Evolutionary conservation across 2,888 invertebrate genomes (phyloP), one percentile per base, ranked within the genome.

Genomic region (Cantharis lateralis): DNA sequence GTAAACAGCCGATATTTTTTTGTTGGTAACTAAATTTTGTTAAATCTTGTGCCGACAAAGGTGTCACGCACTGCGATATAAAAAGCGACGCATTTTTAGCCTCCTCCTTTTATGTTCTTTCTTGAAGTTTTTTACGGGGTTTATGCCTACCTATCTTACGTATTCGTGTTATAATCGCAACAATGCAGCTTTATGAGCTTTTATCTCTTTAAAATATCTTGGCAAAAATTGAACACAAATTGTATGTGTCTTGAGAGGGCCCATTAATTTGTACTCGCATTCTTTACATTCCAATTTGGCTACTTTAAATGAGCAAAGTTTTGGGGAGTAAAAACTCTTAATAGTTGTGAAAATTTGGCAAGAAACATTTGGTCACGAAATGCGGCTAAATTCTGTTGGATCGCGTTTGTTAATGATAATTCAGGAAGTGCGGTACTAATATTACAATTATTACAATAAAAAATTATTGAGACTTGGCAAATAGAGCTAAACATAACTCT

Each of bases 71-170:
- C 15, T 72, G 75, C 71, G 62, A 26, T 73, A 78, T 76, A 78
- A 73, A 75, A 71, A 75, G 68, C 75, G 68, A 73, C 48, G 75
- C 73, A 73, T 78, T 75, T 70, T 78, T 75, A 72, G 62, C 72
- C 75, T 78, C 72, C 62, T 78, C 24, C 75, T 72, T 72, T 70
- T 78, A 75, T 75, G 72, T 75, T 75, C 78, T 75, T 78, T 75
- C 72, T 73, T 70, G 48, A n/a, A 48, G 48, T 48, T 48, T 48
- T 48, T 48, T 48, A 48, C 15, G 24, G n/a, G 13, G 68, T 20
- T 68, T 68, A 24, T 26, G 68, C 24, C 20, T 20, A 48, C 48
- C 48, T 48, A 48, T n/a, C 48, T 48, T 48, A 48, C 48, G 48
- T 48, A 48, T 48, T 66, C 68, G 71, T 78, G 70, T 72, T 72